Base-by-base conservation (phyloP, 2,888 invertebrate genomes). In the Phyto melanocephala region DNA sequence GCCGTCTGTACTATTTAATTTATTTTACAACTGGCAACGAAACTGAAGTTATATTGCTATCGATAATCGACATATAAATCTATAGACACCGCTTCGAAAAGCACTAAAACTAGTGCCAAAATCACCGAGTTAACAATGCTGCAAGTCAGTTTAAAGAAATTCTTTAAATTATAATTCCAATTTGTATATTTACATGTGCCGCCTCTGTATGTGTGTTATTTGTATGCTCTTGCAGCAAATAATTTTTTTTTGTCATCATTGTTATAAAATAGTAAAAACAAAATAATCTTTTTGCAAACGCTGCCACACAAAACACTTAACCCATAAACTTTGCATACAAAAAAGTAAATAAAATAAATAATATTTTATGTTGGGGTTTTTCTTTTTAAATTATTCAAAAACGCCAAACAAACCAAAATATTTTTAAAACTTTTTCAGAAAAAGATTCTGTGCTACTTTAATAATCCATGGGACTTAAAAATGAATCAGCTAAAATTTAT, bases 211-310 rank as follows among this genome's bases (percentile, higher is more conserved):
- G n/a, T n/a, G n/a, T n/a, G n/a, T n/a, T n/a, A n/a, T n/a, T 13
- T 28, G 50, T 62, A 11, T 62, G 60, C 52, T n/a, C 40, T 37
- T 17, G n/a, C n/a, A 28, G n/a, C 28, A 28, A 28, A 5, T 28
- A 28, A 6, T 28, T 28, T 28, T 28, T 62, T 40, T 58, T 52
- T 35, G 60, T 62, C 42, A 37, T 67, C 65, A 76, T 67, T 76
- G 24, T 65, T 72, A 67, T 62, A 72, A 72, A 81, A 40, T 71
- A 67, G 67, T 72, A 81, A 76, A 65, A 77, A 56, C 8, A 28
- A 54, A 77, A 45, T 72, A 81, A 77, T 60, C 54, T 68, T 40
- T 68, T 40, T 68, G 67, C 81, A 77, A 54, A 72, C 67, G 76
- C 65, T 77, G 72, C 67, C 76, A 58, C 71, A 33, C 54, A 77